phyloP scores from a whole-genome alignment of 2,113 vertebrate species.

The Syngnathus floridae region DNA sequence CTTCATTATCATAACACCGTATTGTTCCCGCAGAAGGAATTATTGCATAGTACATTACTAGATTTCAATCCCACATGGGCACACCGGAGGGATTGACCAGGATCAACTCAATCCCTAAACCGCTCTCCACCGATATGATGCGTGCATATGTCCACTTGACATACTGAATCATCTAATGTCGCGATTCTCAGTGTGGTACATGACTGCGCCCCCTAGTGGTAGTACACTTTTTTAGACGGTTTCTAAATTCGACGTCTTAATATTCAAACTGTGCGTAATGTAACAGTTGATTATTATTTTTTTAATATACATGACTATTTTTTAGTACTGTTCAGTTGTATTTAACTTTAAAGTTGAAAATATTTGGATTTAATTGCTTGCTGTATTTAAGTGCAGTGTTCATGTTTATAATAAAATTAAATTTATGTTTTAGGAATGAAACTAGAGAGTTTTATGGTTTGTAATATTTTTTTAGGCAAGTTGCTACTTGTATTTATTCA shows the following conservation, averaged over 20 bases:
- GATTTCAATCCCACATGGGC: background rate
- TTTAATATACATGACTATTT: too few species aligned
- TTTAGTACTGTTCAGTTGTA: too few species aligned
- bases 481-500: background rate
- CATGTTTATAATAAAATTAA: background rate
- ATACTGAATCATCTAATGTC: background rate
- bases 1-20: background rate
- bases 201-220: background rate
- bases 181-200: background rate
- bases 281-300: background rate
- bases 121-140: background rate
- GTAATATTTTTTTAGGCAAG: background rate
- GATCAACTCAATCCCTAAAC: constrained; percentile 4
- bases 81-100: background rate
- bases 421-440: background rate
- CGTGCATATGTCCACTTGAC: background rate
- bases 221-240: background rate
- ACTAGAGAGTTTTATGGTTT: background rate
- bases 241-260: background rate
- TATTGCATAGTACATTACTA: background rate
- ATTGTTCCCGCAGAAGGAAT: background rate
- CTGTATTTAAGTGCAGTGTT: background rate
- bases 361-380: background rate
- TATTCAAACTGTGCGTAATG: background rate
- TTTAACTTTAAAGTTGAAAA: background rate